phyloP scores from a whole-genome alignment of 2,888 invertebrate genomes.

The Acleris literana region DNA sequence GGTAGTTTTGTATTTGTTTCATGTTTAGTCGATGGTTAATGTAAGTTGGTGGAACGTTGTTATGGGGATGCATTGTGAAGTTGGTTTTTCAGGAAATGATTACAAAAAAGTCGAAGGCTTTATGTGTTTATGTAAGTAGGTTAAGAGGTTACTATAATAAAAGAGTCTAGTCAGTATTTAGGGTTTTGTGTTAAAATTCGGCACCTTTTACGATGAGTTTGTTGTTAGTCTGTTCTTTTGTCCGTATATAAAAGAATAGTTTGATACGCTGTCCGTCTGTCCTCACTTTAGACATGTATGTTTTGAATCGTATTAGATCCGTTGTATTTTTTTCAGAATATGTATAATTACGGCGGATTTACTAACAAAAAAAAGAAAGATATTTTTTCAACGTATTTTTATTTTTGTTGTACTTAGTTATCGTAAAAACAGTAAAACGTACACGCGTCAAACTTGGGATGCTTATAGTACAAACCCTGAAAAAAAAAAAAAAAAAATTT shows the following conservation, averaged over 20 bases:
- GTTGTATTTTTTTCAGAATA: too few species aligned
- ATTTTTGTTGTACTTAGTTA: too few species aligned
- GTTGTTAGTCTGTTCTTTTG: not conserved
- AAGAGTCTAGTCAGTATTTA: not conserved
- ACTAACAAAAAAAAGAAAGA: too few species aligned
- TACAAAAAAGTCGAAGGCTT: constrained; percentile 4
- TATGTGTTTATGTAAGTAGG: constrained; percentile 1
- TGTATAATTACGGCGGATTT: too few species aligned
- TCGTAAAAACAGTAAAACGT: too few species aligned
- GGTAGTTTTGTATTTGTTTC: not conserved
- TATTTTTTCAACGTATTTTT: too few species aligned
- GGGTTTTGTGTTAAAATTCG: not conserved
- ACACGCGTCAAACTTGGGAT: too few species aligned
- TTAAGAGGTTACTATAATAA: constrained; percentile 1
- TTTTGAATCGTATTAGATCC: too few species aligned
- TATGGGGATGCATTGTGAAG: not conserved
- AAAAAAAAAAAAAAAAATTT: too few species aligned
- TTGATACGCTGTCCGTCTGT: too few species aligned
- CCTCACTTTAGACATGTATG: too few species aligned
- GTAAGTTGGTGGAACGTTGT: constrained; percentile 14
- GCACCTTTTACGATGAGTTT: not conserved
- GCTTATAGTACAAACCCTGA: too few species aligned
- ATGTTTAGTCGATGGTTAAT: not conserved
- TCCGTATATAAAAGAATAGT: not conserved
- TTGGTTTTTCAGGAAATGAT: constrained; percentile 19